Conservation (phyloP, 2,113 vertebrate species). For the Epinephelus moara region DNA sequence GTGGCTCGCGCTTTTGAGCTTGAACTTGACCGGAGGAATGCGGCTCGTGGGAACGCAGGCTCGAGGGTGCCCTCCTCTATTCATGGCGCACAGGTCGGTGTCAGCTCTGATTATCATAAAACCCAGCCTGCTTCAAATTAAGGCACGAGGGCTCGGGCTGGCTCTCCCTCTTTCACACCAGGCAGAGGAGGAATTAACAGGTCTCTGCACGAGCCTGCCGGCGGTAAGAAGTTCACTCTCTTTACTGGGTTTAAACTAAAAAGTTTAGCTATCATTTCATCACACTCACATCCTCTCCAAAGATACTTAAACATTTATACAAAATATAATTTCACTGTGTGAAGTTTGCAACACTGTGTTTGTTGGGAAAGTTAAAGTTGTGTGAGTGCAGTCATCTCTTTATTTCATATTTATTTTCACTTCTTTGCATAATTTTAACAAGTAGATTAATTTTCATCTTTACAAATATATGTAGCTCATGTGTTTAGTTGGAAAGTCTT, state of each 20-base stretch:
- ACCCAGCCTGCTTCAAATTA: slow-evolving; percentile 81
- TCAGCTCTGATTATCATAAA: slow-evolving; percentile 86
- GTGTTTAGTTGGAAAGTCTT: neutral
- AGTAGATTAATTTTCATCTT: neutral
- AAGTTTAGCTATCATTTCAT: neutral
- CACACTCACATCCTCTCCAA: neutral
- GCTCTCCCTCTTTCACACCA: slow-evolving; percentile 70
- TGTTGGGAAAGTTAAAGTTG: neutral
- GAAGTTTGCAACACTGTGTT: neutral
- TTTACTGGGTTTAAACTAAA: slow-evolving; percentile 6
- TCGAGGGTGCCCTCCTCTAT: slow-evolving; percentile 73
- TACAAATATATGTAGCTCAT: too few relatives aligned
- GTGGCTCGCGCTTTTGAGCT: slow-evolving; percentile 79
- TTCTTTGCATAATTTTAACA: neutral
- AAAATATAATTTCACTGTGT: neutral
- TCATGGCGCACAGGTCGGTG: slow-evolving; percentile 80
- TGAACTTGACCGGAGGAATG: slow-evolving; percentile 87
- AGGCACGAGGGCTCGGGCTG: slow-evolving; percentile 74
- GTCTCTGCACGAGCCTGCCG: slow-evolving; percentile 50
- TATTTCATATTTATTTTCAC: too few relatives aligned
- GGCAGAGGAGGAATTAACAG: slow-evolving; percentile 69
- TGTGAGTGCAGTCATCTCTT: too few relatives aligned
- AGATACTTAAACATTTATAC: neutral
- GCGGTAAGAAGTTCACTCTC: slow-evolving; percentile 65
- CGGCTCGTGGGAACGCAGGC: slow-evolving; percentile 83